Conservation (phyloP, 2,797 vertebrate genomes). For the Nothura maculosa region DNA sequence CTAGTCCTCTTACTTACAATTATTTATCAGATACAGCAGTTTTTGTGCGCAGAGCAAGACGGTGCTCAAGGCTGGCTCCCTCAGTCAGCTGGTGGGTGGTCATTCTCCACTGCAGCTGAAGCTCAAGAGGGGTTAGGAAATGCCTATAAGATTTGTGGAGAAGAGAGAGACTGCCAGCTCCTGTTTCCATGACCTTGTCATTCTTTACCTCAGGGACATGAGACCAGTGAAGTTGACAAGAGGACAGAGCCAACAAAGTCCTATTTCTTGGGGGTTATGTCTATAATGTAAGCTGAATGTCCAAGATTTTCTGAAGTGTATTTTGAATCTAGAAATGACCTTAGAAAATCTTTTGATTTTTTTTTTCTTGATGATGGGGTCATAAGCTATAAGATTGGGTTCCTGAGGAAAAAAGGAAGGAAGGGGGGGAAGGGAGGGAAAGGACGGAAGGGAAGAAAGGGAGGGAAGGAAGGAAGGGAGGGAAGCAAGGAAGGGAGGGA, state of each 20-base stretch:
- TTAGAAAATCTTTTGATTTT: background rate
- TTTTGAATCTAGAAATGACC: background rate
- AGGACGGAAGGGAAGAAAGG: too few relatives aligned
- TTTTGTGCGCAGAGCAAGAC: background rate
- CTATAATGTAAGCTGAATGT: background rate
- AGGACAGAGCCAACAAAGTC: background rate
- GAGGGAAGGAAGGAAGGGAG: too few relatives aligned
- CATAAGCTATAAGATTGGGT: background rate
- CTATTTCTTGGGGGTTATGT: background rate
- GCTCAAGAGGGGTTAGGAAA: background rate
- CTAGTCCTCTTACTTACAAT: background rate
- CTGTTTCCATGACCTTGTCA: background rate
- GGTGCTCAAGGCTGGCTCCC: accelerated
- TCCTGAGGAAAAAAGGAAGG: background rate
- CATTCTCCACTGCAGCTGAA: background rate
- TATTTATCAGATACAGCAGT: background rate
- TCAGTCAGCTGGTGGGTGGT: background rate
- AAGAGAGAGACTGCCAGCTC: background rate
- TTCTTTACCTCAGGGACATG: background rate
- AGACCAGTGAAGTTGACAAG: background rate
- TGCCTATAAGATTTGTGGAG: background rate
- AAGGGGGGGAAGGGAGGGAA: too few relatives aligned
- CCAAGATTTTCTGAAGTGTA: background rate
- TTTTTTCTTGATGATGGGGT: background rate
- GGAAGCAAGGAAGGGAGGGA: too few relatives aligned